Conservation (phyloP, 2,888 invertebrate genomes). For the Icerya purchasi region DNA sequence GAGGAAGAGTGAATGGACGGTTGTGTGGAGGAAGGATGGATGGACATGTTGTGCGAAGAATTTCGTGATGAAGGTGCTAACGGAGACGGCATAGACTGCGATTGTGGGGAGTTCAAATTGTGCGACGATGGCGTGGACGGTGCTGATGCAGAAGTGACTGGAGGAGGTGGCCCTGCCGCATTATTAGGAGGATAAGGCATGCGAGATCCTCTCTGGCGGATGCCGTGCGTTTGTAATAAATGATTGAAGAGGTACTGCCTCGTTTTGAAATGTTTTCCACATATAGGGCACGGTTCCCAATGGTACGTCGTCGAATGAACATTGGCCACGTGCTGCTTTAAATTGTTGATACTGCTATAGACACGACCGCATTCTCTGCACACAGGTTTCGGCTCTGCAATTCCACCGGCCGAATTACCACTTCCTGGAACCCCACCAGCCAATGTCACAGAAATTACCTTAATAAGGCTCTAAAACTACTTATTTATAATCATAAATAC, state of each 20-base stretch:
- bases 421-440: conserved; percentile 17
- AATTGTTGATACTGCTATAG: conserved; percentile 35
- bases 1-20: no score
- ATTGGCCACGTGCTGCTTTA: conserved; percentile 53
- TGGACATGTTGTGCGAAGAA: no score
- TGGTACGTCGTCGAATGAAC: conserved; percentile 48
- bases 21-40: no score
- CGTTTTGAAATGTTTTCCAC: conserved; percentile 53
- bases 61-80: no score
- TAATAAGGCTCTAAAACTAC: not conserved
- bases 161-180: conserved; percentile 15
- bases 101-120: not conserved
- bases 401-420: conserved; percentile 11
- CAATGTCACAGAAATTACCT: conserved; percentile 13
- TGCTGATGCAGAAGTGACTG: not conserved
- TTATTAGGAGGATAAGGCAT: conserved; percentile 19
- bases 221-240: conserved; percentile 51
- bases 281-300: conserved; percentile 48
- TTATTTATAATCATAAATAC: no score
- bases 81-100: no score
- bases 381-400: conserved; percentile 20
- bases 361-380: conserved; percentile 24
- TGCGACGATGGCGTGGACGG: not conserved
- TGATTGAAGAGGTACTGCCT: conserved; percentile 56
- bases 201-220: conserved; percentile 33